Percentiles rank a stretch among this genome's conserved stretches.
phyloP scores from a whole-genome alignment of 1,140 invertebrate genomes.

The Colletes gigas region DNA sequence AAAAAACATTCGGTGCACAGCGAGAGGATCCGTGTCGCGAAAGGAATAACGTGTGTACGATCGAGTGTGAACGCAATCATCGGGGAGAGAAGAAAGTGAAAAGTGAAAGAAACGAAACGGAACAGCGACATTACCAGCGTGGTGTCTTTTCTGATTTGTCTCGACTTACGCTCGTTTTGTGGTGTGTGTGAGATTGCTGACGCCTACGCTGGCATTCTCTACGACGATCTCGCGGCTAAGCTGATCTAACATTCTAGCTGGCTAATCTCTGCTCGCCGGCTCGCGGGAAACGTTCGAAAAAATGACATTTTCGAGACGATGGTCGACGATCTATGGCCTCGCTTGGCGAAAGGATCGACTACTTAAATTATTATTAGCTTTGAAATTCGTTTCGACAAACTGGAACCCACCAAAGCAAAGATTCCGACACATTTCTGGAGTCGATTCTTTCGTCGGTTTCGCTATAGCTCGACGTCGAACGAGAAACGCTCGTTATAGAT shows the following conservation, averaged over 20 bases:
- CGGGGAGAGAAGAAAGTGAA: background rate
- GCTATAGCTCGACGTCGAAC: background rate
- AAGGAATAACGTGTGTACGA: background rate
- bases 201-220: conserved; percentile 16
- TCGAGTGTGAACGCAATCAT: background rate
- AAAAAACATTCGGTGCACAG: conserved; percentile 17
- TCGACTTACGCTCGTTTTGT: conserved; percentile 32
- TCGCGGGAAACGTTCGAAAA: background rate
- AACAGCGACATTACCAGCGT: background rate
- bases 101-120: background rate
- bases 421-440: too few species aligned
- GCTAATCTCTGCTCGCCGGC: conserved; percentile 3
- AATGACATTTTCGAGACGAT: background rate
- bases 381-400: too few species aligned
- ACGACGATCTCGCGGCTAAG: conserved; percentile 12
- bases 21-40: conserved; percentile 8
- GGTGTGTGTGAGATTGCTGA: conserved; percentile 17
- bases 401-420: too few species aligned
- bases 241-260: conserved; percentile 22
- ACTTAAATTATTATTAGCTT: too few species aligned
- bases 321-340: too few species aligned
- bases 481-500: background rate
- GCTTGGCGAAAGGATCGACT: too few species aligned
- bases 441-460: too few species aligned
- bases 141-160: background rate